Conservation (phyloP, 2,797 vertebrate genomes). For the Cynodonichthys magdalenae region DNA sequence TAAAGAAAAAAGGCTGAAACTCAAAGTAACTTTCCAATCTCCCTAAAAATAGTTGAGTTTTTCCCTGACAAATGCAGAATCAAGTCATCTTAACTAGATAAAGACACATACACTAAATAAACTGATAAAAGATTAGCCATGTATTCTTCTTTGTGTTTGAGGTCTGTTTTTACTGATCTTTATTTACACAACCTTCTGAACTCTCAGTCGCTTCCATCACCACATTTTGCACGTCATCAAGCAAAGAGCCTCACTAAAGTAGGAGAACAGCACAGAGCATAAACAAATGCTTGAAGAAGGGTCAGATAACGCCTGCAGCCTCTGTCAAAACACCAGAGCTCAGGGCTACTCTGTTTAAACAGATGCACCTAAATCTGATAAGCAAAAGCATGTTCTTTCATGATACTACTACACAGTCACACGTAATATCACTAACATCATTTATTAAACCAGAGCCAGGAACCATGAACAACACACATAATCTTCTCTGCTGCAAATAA, state of each 20-base stretch:
- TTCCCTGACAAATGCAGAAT: background rate
- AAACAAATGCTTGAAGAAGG: conserved; percentile 34
- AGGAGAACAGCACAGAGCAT: conserved; percentile 17
- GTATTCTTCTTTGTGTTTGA: conserved; percentile 4
- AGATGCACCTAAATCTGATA: conserved; percentile 47
- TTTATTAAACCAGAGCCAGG: conserved; percentile 58
- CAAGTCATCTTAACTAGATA: background rate
- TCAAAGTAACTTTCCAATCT: background rate
- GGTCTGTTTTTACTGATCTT: conserved; percentile 4
- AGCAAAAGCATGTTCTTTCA: conserved; percentile 31
- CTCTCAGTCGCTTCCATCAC: conserved; percentile 4
- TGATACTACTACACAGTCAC: background rate
- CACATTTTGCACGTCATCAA: conserved; percentile 24
- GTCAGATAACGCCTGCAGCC: conserved; percentile 35
- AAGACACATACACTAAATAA: background rate
- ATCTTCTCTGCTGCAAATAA: conserved; percentile 53
- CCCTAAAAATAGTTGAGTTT: background rate
- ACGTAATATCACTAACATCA: conserved; percentile 33
- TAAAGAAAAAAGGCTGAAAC: background rate
- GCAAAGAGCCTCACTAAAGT: conserved; percentile 12
- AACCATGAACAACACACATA: conserved; percentile 65
- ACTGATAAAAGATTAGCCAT: background rate
- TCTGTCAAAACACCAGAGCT: conserved; percentile 38
- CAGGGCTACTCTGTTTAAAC: conserved; percentile 29
- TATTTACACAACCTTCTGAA: conserved; percentile 1